Conservation (phyloP, 1,140 invertebrate species). For the Melitaea cinxia region DNA sequence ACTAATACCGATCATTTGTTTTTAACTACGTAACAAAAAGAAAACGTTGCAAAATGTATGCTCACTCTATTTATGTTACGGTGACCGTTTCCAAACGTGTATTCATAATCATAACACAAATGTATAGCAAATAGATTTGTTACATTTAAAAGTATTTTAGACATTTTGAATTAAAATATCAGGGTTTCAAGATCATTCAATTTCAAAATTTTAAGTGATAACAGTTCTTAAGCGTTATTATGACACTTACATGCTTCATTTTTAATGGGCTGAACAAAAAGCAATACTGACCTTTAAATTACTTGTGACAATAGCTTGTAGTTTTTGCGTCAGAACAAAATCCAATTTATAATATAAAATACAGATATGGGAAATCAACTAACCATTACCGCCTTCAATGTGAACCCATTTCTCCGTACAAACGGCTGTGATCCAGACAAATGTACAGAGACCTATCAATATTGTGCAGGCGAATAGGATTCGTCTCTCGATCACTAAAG, state of each 20-base stretch:
- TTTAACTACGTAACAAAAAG: constrained; percentile 10
- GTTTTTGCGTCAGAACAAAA: too few species aligned
- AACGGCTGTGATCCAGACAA: constrained; percentile 89
- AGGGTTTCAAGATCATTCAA: background rate
- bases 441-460: constrained; percentile 84
- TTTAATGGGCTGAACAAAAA: too few species aligned
- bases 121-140: background rate
- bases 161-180: too few species aligned
- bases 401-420: constrained; percentile 89
- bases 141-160: too few species aligned
- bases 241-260: too few species aligned
- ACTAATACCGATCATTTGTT: background rate
- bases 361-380: too few species aligned
- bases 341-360: too few species aligned
- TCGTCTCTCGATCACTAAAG: constrained; percentile 86
- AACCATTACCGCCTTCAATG: constrained; percentile 81
- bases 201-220: too few species aligned
- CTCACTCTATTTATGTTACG: constrained; percentile 8
- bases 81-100: constrained; percentile 6
- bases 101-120: background rate
- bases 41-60: constrained; percentile 4
- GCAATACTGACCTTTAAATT: too few species aligned
- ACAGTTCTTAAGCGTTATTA: too few species aligned
- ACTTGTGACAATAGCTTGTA: too few species aligned
- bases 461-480: constrained; percentile 86